phyloP scores from a whole-genome alignment of 2,797 vertebrate genomes.

The Acipenser oxyrinchus region DNA sequence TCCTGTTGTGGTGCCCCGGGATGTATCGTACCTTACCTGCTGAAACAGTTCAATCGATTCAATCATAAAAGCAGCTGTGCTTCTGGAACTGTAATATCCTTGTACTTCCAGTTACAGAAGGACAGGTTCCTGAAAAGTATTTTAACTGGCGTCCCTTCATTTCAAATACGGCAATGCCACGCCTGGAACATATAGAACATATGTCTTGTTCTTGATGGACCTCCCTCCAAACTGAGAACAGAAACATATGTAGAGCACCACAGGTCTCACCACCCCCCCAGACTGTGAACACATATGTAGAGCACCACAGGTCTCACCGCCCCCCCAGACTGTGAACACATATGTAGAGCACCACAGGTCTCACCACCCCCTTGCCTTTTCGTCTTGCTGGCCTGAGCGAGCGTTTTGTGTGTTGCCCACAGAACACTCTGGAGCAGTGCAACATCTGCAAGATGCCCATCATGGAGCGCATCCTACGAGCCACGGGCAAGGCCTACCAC shows the following conservation, averaged over 20 bases:
- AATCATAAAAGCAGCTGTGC: too few species aligned
- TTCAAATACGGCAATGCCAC: too few species aligned
- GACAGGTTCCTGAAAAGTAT: too few species aligned
- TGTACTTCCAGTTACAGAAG: too few species aligned
- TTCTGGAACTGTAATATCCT: too few species aligned
- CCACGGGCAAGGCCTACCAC: constrained; percentile 93
- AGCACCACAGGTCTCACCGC: constrained; percentile 53
- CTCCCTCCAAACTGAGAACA: constrained; percentile 30
- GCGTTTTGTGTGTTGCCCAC: constrained; percentile 15
- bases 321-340: constrained; percentile 35
- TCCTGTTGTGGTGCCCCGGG: too few species aligned
- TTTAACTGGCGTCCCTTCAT: too few species aligned
- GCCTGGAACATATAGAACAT: constrained; percentile 26
- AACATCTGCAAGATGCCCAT: constrained; percentile 89
- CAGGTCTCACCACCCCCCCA: constrained; percentile 48
- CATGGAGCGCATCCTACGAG: constrained; percentile 93
- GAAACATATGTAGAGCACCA: constrained; percentile 52
- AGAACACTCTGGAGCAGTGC: constrained; percentile 95
- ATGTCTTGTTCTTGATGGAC: constrained; percentile 45
- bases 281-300: constrained; percentile 49
- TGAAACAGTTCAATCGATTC: too few species aligned
- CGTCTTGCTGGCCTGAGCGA: too few species aligned
- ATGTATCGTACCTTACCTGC: too few species aligned
- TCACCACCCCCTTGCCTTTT: constrained; percentile 37
- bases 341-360: constrained; percentile 55